These are phyloP conservation scores for Sitobion miscanthi DNA, from an alignment of 1,140 invertebrate species.

Conservation along the genomic window DNA sequence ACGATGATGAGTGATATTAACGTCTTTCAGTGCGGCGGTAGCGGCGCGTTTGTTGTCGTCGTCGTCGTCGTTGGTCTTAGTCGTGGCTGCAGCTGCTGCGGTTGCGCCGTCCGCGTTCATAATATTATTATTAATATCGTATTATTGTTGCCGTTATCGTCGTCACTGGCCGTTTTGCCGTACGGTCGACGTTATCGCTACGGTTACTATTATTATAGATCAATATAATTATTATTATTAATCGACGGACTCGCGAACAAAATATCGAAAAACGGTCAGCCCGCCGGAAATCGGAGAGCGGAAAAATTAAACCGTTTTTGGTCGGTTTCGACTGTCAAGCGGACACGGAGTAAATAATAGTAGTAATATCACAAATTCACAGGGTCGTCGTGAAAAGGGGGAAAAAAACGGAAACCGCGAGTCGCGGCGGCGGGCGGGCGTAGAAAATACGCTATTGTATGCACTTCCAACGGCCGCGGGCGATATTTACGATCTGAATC, in stretches of 20 bases:
- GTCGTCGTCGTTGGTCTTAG: slow-evolving; percentile 2
- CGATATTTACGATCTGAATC: slow-evolving; percentile 31
- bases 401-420: background rate
- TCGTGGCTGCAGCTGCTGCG: background rate
- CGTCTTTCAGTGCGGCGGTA: background rate
- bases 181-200: background rate
- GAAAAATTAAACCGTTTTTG: background rate
- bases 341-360: background rate
- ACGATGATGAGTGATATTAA: background rate
- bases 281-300: background rate
- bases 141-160: background rate
- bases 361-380: background rate
- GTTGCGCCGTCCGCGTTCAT: background rate
- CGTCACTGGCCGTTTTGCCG: background rate
- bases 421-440: background rate
- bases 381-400: background rate
- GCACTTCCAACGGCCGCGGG: slow-evolving; percentile 39
- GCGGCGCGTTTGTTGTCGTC: background rate
- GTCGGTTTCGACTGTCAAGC: background rate
- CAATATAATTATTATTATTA: background rate
- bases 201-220: background rate
- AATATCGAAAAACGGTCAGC: background rate
- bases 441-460: background rate
- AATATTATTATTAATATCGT: slow-evolving; percentile 8
- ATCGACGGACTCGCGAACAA: background rate